Evolutionary conservation across 2,113 vertebrate genomes (phyloP).

Genomic region (Paradoxurus hermaphroditus): DNA sequence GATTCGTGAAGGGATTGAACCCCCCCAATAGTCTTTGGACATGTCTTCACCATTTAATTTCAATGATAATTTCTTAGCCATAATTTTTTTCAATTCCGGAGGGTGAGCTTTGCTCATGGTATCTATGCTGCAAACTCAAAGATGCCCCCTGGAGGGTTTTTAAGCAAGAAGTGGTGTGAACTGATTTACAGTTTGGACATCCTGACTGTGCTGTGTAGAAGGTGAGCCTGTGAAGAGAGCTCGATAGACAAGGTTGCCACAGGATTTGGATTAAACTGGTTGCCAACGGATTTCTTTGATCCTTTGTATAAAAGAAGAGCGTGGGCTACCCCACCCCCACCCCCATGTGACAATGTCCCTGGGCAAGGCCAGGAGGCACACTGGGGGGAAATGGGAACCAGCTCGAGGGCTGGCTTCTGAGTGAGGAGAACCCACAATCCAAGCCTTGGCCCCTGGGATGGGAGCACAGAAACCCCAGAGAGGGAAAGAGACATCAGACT

Average conservation of each 20-base stretch:
- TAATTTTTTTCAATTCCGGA: too few species aligned
- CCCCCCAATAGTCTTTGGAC: too few species aligned
- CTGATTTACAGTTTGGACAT: not conserved
- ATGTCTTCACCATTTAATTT: too few species aligned
- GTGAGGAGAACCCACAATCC: not conserved
- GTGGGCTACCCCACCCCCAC: too few species aligned
- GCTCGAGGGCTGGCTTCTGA: not conserved
- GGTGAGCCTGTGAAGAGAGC: not conserved
- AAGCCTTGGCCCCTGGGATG: not conserved
- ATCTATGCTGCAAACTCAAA: too few species aligned
- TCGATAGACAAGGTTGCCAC: accelerated
- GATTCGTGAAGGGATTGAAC: too few species aligned
- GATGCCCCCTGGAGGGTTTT: not conserved
- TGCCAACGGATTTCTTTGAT: not conserved
- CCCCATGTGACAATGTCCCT: not conserved
- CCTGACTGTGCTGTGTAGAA: not conserved
- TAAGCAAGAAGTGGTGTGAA: not conserved
- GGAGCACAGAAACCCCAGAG: not conserved
- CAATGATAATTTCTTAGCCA: too few species aligned
- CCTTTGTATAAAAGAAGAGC: not conserved
- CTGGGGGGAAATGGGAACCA: not conserved
- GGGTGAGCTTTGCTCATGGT: too few species aligned
- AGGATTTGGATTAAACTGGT: not conserved
- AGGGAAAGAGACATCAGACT: not conserved
- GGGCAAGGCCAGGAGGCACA: not conserved